These are phyloP conservation scores for Liopterus haemorrhoidalis DNA, from an alignment of 2,888 invertebrate species.

Conservation along the genomic window DNA sequence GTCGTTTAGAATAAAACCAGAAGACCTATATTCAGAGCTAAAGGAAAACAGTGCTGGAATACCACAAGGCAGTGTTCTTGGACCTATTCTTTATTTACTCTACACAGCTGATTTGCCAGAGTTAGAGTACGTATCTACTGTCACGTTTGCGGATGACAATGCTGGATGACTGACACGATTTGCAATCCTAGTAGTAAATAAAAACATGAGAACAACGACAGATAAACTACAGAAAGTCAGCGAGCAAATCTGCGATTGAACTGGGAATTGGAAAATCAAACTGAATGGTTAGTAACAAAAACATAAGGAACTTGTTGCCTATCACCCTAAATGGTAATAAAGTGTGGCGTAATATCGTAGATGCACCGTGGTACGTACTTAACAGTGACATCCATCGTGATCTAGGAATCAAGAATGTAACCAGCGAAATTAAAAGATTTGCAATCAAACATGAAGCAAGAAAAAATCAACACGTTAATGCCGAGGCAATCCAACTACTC, in stretches of 20 bases:
- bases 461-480: constrained; percentile 1
- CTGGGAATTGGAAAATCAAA: constrained; percentile 30
- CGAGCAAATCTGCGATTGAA: constrained; percentile 24
- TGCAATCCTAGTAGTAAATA: constrained; percentile 14
- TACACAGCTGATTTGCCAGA: constrained; percentile 25
- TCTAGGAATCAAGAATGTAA: too few relatives aligned
- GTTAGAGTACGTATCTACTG: constrained; percentile 4
- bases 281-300: constrained; percentile 27
- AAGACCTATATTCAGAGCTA: too few relatives aligned
- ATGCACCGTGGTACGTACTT: constrained; percentile 19
- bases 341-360: constrained; percentile 14
- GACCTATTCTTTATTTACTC: constrained; percentile 21
- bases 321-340: constrained; percentile 18
- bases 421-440: too few relatives aligned
- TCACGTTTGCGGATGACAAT: constrained; percentile 29
- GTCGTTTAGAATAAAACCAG: too few relatives aligned
- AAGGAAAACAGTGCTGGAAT: too few relatives aligned
- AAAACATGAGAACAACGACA: constrained; percentile 8
- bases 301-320: constrained; percentile 17
- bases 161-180: too few relatives aligned
- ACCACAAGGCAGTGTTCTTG: too few relatives aligned
- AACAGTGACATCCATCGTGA: constrained; percentile 17
- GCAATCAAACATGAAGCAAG: constrained; percentile 11
- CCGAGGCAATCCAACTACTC: constrained; percentile 8
- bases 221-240: constrained; percentile 19